Percentiles rank a stretch among this genome's conserved stretches.
Evolutionary conservation across 92 coral and sea anemone genomes (phyloP).

Genomic region (Paragorgia papillata): DNA sequence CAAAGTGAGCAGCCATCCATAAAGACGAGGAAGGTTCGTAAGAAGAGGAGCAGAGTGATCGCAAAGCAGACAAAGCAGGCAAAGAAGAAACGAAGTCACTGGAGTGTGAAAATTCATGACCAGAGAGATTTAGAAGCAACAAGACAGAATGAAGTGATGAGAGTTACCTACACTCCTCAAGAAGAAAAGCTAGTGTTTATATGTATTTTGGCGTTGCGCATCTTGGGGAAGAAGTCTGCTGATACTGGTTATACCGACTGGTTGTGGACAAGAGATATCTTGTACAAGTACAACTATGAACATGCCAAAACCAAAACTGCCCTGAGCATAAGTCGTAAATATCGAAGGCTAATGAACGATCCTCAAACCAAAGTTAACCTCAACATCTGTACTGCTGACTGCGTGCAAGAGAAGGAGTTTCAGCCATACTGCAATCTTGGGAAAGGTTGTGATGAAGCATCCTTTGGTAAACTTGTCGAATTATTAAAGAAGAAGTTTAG

Average conservation of each 20-base stretch:
- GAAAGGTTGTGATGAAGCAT: conserved; percentile 70
- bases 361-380: conserved; percentile 67
- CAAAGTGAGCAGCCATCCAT: background rate
- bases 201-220: conserved; percentile 37
- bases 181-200: conserved; percentile 36
- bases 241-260: conserved; percentile 35
- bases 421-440: conserved; percentile 23
- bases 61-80: background rate
- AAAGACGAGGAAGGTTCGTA: background rate
- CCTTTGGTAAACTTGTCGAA: conserved; percentile 67
- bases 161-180: conserved; percentile 27
- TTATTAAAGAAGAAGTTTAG: conserved; percentile 74
- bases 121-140: conserved; percentile 34
- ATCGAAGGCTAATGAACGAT: conserved; percentile 65
- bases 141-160: background rate
- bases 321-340: conserved; percentile 63
- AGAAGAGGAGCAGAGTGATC: background rate
- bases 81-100: conserved; percentile 2
- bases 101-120: conserved; percentile 11
- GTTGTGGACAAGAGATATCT: conserved; percentile 36
- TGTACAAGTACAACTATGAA: conserved; percentile 50
- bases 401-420: conserved; percentile 60
- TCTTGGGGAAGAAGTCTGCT: conserved; percentile 34
- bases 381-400: conserved; percentile 75
- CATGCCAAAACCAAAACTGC: conserved; percentile 77